Conservation (phyloP, 2,888 invertebrate genomes). For the Ceraclea dissimilis region DNA sequence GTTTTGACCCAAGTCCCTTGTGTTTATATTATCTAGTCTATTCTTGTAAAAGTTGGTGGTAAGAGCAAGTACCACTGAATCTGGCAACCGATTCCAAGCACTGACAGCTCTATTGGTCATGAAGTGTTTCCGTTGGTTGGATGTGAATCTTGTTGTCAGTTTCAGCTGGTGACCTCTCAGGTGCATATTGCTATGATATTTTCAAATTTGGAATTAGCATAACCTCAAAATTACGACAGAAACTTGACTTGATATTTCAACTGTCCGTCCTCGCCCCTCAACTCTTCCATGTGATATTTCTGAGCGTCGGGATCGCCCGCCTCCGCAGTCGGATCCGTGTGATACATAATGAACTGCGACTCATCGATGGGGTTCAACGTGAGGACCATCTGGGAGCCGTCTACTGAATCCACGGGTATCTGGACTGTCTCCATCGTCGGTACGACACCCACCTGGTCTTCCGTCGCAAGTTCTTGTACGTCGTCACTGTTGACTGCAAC, state of each 20-base stretch:
- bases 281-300: constrained; percentile 6
- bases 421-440: not conserved
- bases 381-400: not conserved
- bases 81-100: too few species aligned
- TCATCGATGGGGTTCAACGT: not conserved
- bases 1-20: too few species aligned
- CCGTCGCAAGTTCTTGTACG: not conserved
- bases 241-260: constrained; percentile 12
- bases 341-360: not conserved
- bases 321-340: not conserved
- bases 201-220: too few species aligned
- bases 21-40: too few species aligned
- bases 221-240: too few species aligned
- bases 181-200: too few species aligned
- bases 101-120: too few species aligned
- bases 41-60: too few species aligned
- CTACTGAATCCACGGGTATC: not conserved
- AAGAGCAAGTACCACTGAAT: too few species aligned
- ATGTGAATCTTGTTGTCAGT: too few species aligned
- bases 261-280: constrained; percentile 5
- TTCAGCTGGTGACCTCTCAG: too few species aligned
- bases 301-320: not conserved
- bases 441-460: not conserved
- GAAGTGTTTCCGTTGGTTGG: too few species aligned
- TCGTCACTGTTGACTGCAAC: not conserved